Conservation (phyloP, 2,113 vertebrate genomes). For the Apistogramma diplotaenia region DNA sequence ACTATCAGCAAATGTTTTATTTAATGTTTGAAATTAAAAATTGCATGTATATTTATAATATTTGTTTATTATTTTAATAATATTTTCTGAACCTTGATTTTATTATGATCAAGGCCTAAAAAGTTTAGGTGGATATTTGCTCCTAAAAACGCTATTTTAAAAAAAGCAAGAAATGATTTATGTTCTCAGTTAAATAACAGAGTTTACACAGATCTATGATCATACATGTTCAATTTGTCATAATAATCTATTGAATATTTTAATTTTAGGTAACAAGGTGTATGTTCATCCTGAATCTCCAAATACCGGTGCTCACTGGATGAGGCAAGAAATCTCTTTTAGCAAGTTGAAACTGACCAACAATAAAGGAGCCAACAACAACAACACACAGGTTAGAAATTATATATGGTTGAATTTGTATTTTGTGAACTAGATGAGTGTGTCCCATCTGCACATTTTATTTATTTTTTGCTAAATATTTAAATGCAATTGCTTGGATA, state of each 20-base stretch:
- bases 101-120: background rate
- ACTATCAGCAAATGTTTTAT: background rate
- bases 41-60: background rate
- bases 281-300: slow-evolving; percentile 98
- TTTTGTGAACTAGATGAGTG: background rate
- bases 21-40: background rate
- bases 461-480: background rate
- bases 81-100: background rate
- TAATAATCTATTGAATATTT: background rate
- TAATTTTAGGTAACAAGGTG: slow-evolving; percentile 89
- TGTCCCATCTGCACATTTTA: background rate
- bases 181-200: background rate
- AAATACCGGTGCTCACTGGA: slow-evolving; percentile 98
- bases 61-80: background rate
- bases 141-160: background rate
- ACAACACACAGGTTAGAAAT: slow-evolving; percentile 90
- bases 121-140: background rate
- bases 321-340: slow-evolving; percentile 99
- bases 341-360: slow-evolving; percentile 98
- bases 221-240: background rate
- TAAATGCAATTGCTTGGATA: background rate
- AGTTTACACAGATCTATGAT: background rate
- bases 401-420: background rate
- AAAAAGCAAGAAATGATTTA: background rate
- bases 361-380: slow-evolving; percentile 98